Percentiles rank a stretch among this genome's conserved stretches.
Evolutionary conservation across 1,140 invertebrate species (phyloP).

Genomic region (Lanistes nyassanus): DNA sequence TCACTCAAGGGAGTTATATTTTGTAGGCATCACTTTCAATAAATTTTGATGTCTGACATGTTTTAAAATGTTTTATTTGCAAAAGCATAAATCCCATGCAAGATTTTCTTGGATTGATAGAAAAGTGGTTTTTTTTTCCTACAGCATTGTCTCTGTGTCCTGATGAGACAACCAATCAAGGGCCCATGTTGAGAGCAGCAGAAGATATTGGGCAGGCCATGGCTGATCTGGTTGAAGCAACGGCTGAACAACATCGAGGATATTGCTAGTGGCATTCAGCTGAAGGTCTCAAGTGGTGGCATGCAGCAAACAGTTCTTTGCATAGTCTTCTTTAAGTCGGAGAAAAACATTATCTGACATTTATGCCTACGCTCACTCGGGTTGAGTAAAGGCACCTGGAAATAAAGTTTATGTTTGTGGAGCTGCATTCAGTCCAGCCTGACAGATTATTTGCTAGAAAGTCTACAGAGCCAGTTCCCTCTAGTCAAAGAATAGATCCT

Average conservation of each 20-base stretch:
- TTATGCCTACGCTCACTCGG: too few relatives aligned
- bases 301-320: not conserved
- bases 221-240: conserved; percentile 22
- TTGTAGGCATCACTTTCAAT: not conserved
- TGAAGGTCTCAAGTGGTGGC: too few relatives aligned
- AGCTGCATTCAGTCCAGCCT: too few relatives aligned
- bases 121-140: not conserved
- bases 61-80: not conserved
- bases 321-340: not conserved
- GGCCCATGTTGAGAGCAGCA: conserved; percentile 7
- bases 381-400: too few relatives aligned
- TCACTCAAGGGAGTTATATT: not conserved
- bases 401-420: too few relatives aligned
- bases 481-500: too few relatives aligned
- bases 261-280: too few relatives aligned
- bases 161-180: conserved; percentile 5
- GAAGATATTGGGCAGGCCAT: conserved; percentile 20
- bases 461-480: too few relatives aligned
- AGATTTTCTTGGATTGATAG: not conserved
- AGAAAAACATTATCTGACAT: not conserved
- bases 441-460: too few relatives aligned
- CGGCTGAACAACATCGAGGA: too few relatives aligned
- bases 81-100: not conserved
- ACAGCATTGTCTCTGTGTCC: conserved; percentile 12
- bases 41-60: not conserved